Evolutionary conservation across 2,113 vertebrate species (phyloP).

Genomic region (human): DNA sequence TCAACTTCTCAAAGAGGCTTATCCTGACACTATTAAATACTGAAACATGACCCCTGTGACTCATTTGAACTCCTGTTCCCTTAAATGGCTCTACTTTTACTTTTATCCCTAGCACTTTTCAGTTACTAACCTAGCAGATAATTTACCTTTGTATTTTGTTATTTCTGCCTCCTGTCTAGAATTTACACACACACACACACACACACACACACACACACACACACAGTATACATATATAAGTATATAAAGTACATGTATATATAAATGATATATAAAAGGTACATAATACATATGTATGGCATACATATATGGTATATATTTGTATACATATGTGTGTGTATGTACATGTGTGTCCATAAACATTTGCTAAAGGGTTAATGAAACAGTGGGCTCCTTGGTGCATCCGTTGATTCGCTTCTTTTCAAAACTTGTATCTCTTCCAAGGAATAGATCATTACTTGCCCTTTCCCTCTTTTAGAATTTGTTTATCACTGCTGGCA

Average conservation of each 20-base stretch:
- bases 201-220: too few relatives aligned
- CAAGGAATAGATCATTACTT: slow-evolving; percentile 49
- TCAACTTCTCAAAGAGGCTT: neutral
- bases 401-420: neutral
- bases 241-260: neutral
- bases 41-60: neutral
- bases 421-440: slow-evolving; percentile 18
- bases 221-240: too few relatives aligned
- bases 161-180: neutral
- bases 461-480: slow-evolving; percentile 14
- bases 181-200: neutral
- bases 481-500: neutral
- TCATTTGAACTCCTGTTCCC: neutral
- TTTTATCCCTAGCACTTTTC: neutral
- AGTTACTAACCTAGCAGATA: neutral
- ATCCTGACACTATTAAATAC: neutral
- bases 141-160: neutral
- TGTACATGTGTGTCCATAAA: neutral
- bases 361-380: neutral
- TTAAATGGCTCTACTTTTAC: neutral
- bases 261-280: neutral
- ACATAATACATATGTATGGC: neutral
- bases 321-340: neutral
- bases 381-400: neutral
- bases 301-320: neutral